Evolutionary conservation across 2,113 vertebrate genomes (phyloP).

Genomic region (Rousettus leschenaultii): DNA sequence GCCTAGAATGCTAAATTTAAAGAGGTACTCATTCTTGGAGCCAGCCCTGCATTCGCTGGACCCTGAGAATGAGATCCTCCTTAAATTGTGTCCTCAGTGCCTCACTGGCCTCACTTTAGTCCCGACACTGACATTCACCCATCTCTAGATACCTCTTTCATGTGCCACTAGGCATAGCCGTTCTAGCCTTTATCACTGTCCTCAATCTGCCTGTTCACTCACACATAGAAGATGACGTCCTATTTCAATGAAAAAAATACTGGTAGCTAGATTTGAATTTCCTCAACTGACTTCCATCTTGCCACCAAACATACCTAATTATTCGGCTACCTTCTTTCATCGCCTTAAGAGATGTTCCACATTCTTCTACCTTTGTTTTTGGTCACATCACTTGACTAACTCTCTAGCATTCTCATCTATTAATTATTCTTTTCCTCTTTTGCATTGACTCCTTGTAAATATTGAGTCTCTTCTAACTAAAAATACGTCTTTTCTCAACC

Average conservation of each 20-base stretch:
- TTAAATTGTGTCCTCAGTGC: not conserved
- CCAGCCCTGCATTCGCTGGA: not conserved
- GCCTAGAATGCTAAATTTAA: not conserved
- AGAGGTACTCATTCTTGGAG: not conserved
- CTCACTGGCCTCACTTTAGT: not conserved
- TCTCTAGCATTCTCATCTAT: not conserved
- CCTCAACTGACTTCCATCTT: not conserved
- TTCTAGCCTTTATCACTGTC: not conserved
- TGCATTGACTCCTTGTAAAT: not conserved
- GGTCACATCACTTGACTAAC: not conserved
- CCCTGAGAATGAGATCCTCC: not conserved
- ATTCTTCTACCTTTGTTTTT: not conserved
- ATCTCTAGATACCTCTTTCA: not conserved
- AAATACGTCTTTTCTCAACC: not conserved
- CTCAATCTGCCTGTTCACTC: not conserved
- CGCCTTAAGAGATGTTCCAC: not conserved
- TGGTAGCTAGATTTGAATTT: not conserved
- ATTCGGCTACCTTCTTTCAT: not conserved
- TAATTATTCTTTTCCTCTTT: not conserved
- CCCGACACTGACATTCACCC: not conserved
- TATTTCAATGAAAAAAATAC: not conserved
- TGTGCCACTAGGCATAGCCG: not conserved
- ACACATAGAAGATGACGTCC: not conserved
- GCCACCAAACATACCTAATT: not conserved
- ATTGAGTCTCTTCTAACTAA: not conserved